Evolutionary conservation across 2,797 vertebrate genomes (phyloP).

Genomic region (Poecilia velifera): DNA sequence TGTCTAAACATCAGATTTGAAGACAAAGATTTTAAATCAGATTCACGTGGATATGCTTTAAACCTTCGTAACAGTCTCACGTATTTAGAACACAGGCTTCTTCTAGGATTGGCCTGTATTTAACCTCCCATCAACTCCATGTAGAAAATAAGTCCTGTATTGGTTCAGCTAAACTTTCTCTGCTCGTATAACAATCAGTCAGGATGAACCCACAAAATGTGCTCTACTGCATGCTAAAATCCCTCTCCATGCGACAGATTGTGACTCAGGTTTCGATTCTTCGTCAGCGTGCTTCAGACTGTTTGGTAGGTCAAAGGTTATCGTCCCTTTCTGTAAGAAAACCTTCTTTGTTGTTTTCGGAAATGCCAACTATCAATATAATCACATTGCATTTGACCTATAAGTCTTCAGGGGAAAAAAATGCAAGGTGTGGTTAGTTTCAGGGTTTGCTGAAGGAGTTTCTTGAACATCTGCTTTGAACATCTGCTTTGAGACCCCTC

Average conservation of each 20-base stretch:
- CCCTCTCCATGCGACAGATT: neutral
- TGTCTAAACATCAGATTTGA: neutral
- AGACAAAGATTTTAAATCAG: neutral
- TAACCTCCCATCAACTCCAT: neutral
- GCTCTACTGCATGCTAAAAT: constrained; percentile 11
- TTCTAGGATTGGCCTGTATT: neutral
- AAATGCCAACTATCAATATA: neutral
- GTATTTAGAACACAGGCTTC: neutral
- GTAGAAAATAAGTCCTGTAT: neutral
- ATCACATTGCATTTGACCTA: constrained; percentile 6
- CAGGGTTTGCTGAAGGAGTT: neutral
- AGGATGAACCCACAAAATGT: neutral
- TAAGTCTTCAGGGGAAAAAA: neutral
- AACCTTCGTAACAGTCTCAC: neutral
- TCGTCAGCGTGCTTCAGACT: constrained; percentile 31
- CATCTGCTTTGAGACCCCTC: neutral
- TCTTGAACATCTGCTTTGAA: neutral
- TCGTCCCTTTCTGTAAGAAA: constrained; percentile 9
- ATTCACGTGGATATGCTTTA: neutral
- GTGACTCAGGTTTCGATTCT: constrained; percentile 39
- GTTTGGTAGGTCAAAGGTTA: constrained; percentile 49
- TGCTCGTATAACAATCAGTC: neutral
- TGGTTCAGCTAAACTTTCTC: neutral
- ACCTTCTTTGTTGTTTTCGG: neutral
- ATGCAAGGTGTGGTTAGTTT: neutral